phyloP scores from a whole-genome alignment of 2,888 invertebrate genomes.

The Notodonta dromedarius region DNA sequence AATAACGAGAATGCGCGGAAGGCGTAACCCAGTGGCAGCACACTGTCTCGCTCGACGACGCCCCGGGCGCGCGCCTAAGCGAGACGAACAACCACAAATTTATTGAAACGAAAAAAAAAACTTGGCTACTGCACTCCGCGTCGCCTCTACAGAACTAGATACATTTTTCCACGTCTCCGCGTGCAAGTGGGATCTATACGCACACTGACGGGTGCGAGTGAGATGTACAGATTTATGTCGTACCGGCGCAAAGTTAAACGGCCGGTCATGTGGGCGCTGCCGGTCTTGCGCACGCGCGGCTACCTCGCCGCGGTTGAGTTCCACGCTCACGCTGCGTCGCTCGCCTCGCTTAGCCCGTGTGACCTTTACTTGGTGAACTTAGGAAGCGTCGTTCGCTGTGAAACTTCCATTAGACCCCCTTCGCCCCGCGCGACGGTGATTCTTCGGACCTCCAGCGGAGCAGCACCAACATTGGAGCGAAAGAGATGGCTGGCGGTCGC shows the following conservation, averaged over 20 bases:
- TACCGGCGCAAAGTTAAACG: conserved; percentile 70
- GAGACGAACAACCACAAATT: conserved; percentile 83
- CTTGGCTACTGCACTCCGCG: conserved; percentile 82
- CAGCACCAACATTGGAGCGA: conserved; percentile 70
- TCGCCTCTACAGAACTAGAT: conserved; percentile 83
- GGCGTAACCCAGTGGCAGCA: conserved; percentile 83
- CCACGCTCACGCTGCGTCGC: conserved; percentile 79
- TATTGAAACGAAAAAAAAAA: conserved; percentile 82
- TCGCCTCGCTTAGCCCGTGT: conserved; percentile 78
- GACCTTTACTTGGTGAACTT: conserved; percentile 84
- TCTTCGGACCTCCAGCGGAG: conserved; percentile 62
- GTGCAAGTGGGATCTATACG: conserved; percentile 55
- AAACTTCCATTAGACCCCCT: conserved; percentile 80
- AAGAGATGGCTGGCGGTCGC: conserved; percentile 74
- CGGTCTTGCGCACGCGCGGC: conserved; percentile 82
- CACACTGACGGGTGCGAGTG: conserved; percentile 48
- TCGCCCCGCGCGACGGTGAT: conserved; percentile 67
- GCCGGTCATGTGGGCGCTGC: conserved; percentile 82
- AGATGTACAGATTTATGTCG: conserved; percentile 55
- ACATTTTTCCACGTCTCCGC: conserved; percentile 80
- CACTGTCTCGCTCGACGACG: conserved; percentile 73
- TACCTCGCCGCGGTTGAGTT: conserved; percentile 77
- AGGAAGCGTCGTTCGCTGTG: conserved; percentile 81
- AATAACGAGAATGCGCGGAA: conserved; percentile 81
- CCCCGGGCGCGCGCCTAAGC: conserved; percentile 79